Base-by-base conservation (phyloP, 2,888 invertebrate genomes). In the Melieria picta region DNA sequence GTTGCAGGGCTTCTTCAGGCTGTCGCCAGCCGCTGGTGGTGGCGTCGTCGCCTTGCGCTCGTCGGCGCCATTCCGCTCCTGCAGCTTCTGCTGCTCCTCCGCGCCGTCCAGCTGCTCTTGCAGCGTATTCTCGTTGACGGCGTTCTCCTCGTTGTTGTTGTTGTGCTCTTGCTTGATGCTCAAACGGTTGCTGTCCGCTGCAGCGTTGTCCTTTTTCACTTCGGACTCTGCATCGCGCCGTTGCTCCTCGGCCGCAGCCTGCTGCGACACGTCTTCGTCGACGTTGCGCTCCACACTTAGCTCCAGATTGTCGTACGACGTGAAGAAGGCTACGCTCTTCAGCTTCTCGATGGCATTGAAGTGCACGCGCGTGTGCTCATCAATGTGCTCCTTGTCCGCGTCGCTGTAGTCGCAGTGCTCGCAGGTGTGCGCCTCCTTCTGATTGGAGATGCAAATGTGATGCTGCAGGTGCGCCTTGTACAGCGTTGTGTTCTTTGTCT, bases 331-430 rank as follows among this genome's bases (percentile, higher is more conserved):
- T 0, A 87, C 85, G 1, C 81, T 77, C 47, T 85, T 86, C 0
- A 82, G 79, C 65, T 82, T 85, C 72, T 82, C 83, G 58, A 82
- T 80, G 62, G 83, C 78, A 78, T 83, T 83, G 82, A 95, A 94
- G 85, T 96, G 96, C 67, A 94, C 88, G 81, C 93, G 92, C 56
- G 91, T 89, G 85, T 96, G 96, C 79, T 95, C 95, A 57, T 92
- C 90, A 50, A 95, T 88, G 77, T 93, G 91, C 80, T 92, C 91
- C 71, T 91, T 91, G 79, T 93, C 93, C 4, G 91, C 90, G 45
- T 93, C 93, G 43, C 92, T 92, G 84, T 93, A 93, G 87, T 95
- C 94, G 85, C 96, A 96, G 84, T 93, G 92, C 42, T 92, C 90
- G 86, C 96, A 96, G 76, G 91, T 90, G 80, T 91, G 91, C 74